phyloP scores from a whole-genome alignment of 2,797 vertebrate species.

The Xenops minutus region DNA sequence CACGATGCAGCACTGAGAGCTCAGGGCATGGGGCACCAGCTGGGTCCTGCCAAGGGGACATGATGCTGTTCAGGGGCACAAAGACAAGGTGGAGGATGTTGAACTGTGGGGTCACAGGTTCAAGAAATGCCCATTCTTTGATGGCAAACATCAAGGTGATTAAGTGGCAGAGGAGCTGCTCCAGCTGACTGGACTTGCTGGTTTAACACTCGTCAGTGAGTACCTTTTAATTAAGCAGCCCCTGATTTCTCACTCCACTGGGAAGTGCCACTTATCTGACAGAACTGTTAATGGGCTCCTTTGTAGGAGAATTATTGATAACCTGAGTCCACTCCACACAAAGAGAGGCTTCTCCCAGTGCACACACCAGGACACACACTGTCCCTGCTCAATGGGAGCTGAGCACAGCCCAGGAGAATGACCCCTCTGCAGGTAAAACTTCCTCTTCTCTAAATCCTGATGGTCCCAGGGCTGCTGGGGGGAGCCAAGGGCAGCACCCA shows the following conservation, averaged over 20 bases:
- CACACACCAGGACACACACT: fast-evolving
- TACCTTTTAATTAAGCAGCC: neutral
- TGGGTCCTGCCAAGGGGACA: neutral
- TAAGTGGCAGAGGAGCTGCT: neutral
- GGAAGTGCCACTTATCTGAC: neutral
- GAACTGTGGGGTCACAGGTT: fast-evolving
- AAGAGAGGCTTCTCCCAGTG: neutral
- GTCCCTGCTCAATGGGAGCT: neutral
- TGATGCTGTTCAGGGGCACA: fast-evolving
- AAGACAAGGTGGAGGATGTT: neutral
- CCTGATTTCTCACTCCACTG: neutral
- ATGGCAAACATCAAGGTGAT: neutral
- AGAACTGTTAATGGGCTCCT: neutral
- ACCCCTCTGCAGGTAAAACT: neutral
- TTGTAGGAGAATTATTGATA: fast-evolving
- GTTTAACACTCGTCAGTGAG: neutral
- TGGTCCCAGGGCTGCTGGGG: neutral
- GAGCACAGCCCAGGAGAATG: neutral
- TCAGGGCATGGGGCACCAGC: neutral
- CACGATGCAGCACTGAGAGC: fast-evolving
- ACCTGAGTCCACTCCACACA: neutral
- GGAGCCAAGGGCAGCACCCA: neutral
- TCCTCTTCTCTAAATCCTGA: neutral
- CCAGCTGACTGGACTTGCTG: neutral
- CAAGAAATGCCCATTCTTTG: fast-evolving